A percentile compares a stretch with the other conserved stretches of the same genome.
Conservation (phyloP, 2,888 invertebrate species). For the Orchestes rusci region DNA sequence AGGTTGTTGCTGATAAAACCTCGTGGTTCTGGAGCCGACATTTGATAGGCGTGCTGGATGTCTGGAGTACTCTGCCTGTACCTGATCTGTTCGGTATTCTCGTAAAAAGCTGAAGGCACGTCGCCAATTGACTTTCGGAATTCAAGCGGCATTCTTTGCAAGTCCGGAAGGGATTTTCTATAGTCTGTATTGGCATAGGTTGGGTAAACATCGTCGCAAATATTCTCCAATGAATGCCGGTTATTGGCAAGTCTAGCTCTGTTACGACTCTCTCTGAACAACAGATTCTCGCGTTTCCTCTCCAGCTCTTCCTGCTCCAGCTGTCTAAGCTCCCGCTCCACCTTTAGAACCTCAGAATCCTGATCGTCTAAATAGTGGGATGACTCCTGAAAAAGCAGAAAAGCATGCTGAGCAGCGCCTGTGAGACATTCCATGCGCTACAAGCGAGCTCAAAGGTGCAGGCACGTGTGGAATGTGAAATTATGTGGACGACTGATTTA, state of each 20-base stretch:
- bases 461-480: too few species aligned
- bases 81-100: slow-evolving; percentile 28
- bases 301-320: slow-evolving; percentile 71
- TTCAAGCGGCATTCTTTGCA: slow-evolving; percentile 33
- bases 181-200: slow-evolving; percentile 33
- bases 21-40: slow-evolving; percentile 19
- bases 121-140: slow-evolving; percentile 32
- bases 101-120: slow-evolving; percentile 28
- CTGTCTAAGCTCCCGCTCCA: slow-evolving; percentile 71
- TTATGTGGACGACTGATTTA: too few species aligned
- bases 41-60: slow-evolving; percentile 37
- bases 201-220: slow-evolving; percentile 36
- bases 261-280: slow-evolving; percentile 57
- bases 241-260: slow-evolving; percentile 36
- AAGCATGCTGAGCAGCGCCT: slow-evolving; percentile 6
- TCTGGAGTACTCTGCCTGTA: slow-evolving; percentile 40
- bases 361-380: slow-evolving; percentile 37
- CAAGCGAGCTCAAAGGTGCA: too few species aligned
- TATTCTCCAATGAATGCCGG: slow-evolving; percentile 41
- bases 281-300: slow-evolving; percentile 64
- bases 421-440: too few species aligned
- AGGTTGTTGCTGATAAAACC: slow-evolving; percentile 25
- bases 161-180: slow-evolving; percentile 41
- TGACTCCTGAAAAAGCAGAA: slow-evolving; percentile 27
- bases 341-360: slow-evolving; percentile 54